These are phyloP conservation scores for Andrena bicolor DNA, from an alignment of 2,888 invertebrate genomes.

Conservation along the genomic window DNA sequence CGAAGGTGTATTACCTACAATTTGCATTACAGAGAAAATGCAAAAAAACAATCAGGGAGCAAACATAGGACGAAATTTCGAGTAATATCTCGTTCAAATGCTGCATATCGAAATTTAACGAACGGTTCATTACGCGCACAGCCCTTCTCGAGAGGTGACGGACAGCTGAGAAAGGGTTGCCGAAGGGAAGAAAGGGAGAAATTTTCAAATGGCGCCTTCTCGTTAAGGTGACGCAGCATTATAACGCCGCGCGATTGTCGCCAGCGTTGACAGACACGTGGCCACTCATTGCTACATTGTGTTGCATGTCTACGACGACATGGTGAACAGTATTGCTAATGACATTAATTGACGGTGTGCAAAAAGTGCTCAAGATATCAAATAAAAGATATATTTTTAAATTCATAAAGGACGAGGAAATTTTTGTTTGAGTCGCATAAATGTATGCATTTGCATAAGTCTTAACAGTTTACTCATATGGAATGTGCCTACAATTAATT, in stretches of 20 bases:
- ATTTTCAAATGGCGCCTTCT: constrained; percentile 77
- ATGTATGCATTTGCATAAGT: no score
- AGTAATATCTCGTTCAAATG: constrained; percentile 41
- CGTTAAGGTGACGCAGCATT: constrained; percentile 82
- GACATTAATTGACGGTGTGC: background rate
- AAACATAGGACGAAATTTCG: constrained; percentile 42
- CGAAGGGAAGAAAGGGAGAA: constrained; percentile 63
- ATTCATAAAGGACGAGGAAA: background rate
- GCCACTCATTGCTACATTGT: constrained; percentile 66
- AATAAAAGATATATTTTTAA: background rate
- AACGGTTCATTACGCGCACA: constrained; percentile 78
- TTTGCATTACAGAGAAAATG: constrained; percentile 75
- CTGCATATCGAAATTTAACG: constrained; percentile 62
- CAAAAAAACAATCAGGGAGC: constrained; percentile 15
- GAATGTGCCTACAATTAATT: no score
- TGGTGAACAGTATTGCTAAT: constrained; percentile 47
- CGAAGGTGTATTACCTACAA: constrained; percentile 73
- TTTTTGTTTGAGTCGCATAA: background rate
- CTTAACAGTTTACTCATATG: no score
- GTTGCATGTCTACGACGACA: constrained; percentile 53
- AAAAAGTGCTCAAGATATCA: background rate
- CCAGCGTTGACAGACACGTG: constrained; percentile 64
- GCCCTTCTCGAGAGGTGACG: constrained; percentile 73
- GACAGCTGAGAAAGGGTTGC: constrained; percentile 72
- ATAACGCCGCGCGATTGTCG: constrained; percentile 67